Evolutionary conservation across 2,888 invertebrate genomes (phyloP).

Genomic region (Plagiodera versicolora): DNA sequence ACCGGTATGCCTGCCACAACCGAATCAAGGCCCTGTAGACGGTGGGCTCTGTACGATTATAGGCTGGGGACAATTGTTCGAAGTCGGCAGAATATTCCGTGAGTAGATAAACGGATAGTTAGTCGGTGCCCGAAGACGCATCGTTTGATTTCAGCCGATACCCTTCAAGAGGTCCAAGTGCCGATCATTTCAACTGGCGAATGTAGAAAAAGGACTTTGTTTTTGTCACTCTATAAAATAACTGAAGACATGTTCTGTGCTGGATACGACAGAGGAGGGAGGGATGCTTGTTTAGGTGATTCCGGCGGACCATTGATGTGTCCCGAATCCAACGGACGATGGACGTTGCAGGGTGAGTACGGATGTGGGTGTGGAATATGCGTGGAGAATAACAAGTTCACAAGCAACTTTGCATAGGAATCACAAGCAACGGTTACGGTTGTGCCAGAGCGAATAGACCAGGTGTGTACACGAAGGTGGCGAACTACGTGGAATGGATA

Average conservation of each 20-base stretch:
- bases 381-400: not conserved
- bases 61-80: conserved; percentile 81
- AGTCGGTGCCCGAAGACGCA: no score
- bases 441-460: conserved; percentile 78
- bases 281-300: conserved; percentile 80
- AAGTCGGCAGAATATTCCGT: conserved; percentile 80
- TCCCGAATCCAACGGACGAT: conserved; percentile 60
- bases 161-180: conserved; percentile 78
- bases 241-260: conserved; percentile 85
- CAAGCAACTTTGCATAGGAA: conserved; percentile 57
- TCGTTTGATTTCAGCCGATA: conserved; percentile 71
- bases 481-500: conserved; percentile 75
- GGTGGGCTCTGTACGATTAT: conserved; percentile 75
- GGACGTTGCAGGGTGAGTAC: conserved; percentile 45
- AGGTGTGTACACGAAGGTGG: conserved; percentile 79
- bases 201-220: conserved; percentile 72
- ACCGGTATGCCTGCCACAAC: conserved; percentile 67
- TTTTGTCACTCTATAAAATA: conserved; percentile 73
- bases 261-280: conserved; percentile 75
- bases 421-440: conserved; percentile 80
- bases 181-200: conserved; percentile 78
- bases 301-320: conserved; percentile 81
- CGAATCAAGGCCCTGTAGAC: conserved; percentile 61
- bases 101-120: conserved; percentile 54
- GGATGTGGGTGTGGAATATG: no score